A percentile compares a stretch with the other conserved stretches of the same genome.
Conservation (phyloP, 1,140 invertebrate genomes). For the Theocolax elegans region DNA sequence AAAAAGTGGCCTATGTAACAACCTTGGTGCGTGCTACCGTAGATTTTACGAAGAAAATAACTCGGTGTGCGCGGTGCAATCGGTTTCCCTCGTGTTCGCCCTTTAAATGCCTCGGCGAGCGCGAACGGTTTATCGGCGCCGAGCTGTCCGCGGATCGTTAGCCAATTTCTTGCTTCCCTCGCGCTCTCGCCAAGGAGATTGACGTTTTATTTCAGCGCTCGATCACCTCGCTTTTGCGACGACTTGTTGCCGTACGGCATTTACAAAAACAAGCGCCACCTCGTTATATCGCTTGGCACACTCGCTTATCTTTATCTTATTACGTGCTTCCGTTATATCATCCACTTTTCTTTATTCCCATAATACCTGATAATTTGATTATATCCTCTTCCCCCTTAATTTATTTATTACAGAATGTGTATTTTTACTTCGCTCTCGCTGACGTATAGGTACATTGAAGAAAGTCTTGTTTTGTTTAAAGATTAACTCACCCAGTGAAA, state of each 20-base stretch:
- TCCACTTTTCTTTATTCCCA: not conserved
- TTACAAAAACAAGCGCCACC: not conserved
- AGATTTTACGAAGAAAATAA: no score
- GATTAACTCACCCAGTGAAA: no score
- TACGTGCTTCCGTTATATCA: not conserved
- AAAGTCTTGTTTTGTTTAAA: no score
- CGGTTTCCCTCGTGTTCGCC: no score
- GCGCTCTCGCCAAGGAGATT: not conserved
- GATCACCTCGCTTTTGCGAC: not conserved
- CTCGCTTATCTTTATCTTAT: not conserved
- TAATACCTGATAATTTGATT: no score
- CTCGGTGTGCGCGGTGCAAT: no score
- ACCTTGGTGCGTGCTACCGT: no score
- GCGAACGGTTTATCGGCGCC: slow-evolving; percentile 33
- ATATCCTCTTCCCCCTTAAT: no score
- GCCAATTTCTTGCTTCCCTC: slow-evolving; percentile 30
- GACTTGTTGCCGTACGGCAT: slow-evolving; percentile 9
- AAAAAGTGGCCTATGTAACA: no score
- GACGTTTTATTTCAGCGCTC: slow-evolving; percentile 23
- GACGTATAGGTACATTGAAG: no score
- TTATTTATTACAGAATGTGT: no score
- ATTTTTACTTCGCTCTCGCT: no score
- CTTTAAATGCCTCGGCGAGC: not conserved
- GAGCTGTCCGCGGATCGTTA: slow-evolving; percentile 39
- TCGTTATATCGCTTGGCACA: not conserved